Conservation (phyloP, 2,888 invertebrate species). For the Gari tellinella region DNA sequence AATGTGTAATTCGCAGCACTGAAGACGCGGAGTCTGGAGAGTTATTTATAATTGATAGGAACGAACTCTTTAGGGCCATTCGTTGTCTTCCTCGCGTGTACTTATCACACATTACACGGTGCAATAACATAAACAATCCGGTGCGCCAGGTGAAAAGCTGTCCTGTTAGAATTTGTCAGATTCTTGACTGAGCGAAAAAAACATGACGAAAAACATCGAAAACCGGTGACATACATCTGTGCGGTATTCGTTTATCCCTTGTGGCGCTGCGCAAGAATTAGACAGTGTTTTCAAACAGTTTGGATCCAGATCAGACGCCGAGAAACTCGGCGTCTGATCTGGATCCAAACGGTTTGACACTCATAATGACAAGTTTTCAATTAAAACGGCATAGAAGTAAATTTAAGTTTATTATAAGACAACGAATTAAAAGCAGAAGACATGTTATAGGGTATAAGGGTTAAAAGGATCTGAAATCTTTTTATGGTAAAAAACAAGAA, state of each 20-base stretch:
- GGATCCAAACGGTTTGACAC: too few relatives aligned
- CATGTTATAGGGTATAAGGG: too few relatives aligned
- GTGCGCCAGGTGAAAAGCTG: conserved; percentile 24
- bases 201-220: conserved; percentile 26
- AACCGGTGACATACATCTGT: conserved; percentile 19
- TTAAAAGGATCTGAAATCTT: neutral
- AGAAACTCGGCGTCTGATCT: too few relatives aligned
- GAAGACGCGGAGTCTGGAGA: conserved; percentile 4
- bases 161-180: conserved; percentile 10
- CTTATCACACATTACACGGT: conserved; percentile 5
- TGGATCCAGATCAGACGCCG: too few relatives aligned
- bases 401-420: too few relatives aligned
- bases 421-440: too few relatives aligned
- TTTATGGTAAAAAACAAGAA: neutral
- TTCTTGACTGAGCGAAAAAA: conserved; percentile 19
- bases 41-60: conserved; percentile 18
- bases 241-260: conserved; percentile 28
- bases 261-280: too few relatives aligned
- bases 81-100: conserved; percentile 10
- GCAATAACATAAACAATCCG: conserved; percentile 12
- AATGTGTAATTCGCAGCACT: conserved; percentile 1
- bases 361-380: too few relatives aligned
- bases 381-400: too few relatives aligned
- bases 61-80: conserved; percentile 1
- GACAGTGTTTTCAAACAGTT: too few relatives aligned